A percentile compares a stretch with the other conserved stretches of the same genome.
Evolutionary conservation across 1,140 invertebrate species (phyloP).

Genomic region (Camponotus floridanus): DNA sequence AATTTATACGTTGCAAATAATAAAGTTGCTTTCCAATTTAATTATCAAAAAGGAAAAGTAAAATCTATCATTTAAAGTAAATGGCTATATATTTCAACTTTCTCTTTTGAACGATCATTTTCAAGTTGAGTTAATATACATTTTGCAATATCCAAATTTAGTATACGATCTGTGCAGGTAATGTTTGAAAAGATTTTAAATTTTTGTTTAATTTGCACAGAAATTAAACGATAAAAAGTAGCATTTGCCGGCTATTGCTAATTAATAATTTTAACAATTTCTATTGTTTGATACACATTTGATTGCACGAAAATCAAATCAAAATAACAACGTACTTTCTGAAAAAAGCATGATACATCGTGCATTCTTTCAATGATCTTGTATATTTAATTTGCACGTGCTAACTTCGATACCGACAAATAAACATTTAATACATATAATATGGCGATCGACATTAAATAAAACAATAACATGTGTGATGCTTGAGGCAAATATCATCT

Average conservation of each 20-base stretch:
- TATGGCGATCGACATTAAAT: neutral
- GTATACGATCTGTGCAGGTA: neutral
- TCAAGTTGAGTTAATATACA: too few relatives aligned
- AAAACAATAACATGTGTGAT: neutral
- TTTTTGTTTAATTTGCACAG: neutral
- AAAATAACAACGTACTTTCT: neutral
- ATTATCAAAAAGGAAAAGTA: neutral
- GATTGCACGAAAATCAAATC: neutral
- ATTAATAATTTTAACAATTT: neutral
- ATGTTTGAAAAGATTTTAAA: neutral
- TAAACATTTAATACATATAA: neutral
- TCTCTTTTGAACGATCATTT: too few relatives aligned
- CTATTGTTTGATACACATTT: neutral
- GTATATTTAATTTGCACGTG: neutral
- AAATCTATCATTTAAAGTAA: too few relatives aligned
- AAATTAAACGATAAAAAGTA: neutral
- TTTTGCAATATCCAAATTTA: neutral
- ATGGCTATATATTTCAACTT: too few relatives aligned
- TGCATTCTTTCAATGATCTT: neutral
- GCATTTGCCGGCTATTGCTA: neutral
- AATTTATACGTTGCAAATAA: neutral
- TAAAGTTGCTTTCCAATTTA: neutral
- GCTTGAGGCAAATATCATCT: too few relatives aligned
- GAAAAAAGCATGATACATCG: neutral
- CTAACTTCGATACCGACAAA: neutral